Evolutionary conservation across 2,113 vertebrate genomes (phyloP).

Genomic region (Rousettus leschenaultii): DNA sequence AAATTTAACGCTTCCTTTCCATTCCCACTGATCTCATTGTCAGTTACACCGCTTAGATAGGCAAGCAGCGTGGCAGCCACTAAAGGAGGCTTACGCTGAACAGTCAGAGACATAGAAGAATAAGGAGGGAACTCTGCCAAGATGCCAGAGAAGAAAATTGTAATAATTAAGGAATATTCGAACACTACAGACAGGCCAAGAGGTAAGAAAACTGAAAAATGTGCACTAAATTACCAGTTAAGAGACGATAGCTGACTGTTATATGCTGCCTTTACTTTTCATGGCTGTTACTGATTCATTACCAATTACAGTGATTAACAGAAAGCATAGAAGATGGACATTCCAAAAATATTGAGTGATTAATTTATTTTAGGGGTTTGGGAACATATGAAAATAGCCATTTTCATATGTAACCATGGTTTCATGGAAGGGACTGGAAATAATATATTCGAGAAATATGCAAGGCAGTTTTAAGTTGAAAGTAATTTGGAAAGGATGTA

Average conservation of each 20-base stretch:
- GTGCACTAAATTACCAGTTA: neutral
- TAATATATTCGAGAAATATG: conserved; percentile 20
- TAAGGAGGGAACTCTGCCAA: neutral
- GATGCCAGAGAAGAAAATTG: neutral
- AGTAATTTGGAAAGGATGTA: conserved; percentile 33
- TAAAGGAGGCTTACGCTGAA: neutral
- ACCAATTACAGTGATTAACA: neutral
- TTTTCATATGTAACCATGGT: neutral
- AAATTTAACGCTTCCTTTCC: neutral
- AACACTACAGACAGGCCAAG: neutral
- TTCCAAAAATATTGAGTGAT: neutral
- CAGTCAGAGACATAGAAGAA: neutral
- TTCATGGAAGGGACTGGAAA: conserved; percentile 8
- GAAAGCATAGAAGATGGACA: neutral
- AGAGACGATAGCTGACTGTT: neutral
- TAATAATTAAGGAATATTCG: neutral
- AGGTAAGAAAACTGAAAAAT: neutral
- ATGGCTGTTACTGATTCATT: neutral
- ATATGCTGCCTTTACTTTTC: neutral
- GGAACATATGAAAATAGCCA: neutral
- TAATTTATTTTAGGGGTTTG: neutral
- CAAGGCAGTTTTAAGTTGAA: conserved; percentile 37
- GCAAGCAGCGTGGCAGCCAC: neutral
- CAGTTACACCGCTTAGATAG: neutral
- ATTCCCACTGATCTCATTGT: neutral